Evolutionary conservation across 2,888 invertebrate genomes (phyloP).

Genomic region (Drosophila pseudotalamancana): DNA sequence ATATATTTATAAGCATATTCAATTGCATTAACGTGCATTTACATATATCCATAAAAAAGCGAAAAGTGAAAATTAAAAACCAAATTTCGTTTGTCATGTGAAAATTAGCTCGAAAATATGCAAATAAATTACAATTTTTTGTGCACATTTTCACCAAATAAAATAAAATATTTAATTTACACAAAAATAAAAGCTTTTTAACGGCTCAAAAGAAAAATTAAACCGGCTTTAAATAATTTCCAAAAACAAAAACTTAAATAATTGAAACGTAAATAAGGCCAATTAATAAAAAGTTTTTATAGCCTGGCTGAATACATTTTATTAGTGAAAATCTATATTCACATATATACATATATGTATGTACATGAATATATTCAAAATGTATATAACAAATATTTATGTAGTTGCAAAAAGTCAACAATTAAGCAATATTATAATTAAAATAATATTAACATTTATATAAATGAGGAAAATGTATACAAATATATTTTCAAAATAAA

Average conservation of each 20-base stretch:
- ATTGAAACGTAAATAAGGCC: conserved; percentile 31
- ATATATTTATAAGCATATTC: conserved; percentile 14
- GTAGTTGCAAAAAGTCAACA: no score
- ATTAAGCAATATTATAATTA: no score
- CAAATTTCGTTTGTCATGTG: conserved; percentile 15
- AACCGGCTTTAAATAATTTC: conserved; percentile 20
- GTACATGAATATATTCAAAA: background rate
- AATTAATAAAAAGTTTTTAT: conserved; percentile 26
- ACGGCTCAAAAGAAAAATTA: conserved; percentile 5
- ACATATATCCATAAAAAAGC: conserved; percentile 4
- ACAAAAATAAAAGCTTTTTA: background rate
- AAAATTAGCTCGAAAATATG: conserved; percentile 31
- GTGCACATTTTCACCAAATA: conserved; percentile 65
- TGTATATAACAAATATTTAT: background rate
- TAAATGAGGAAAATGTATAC: no score
- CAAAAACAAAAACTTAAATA: background rate
- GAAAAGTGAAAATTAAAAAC: conserved; percentile 18
- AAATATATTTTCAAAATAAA: no score
- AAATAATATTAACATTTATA: no score
- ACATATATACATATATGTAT: background rate
- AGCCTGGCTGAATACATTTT: conserved; percentile 22
- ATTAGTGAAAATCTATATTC: background rate
- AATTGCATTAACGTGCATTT: conserved; percentile 53
- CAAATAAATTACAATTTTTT: conserved; percentile 24
- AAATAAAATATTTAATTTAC: conserved; percentile 14